Evolutionary conservation across 2,888 invertebrate species (phyloP).

Genomic region (Ichneumoninae sp.): DNA sequence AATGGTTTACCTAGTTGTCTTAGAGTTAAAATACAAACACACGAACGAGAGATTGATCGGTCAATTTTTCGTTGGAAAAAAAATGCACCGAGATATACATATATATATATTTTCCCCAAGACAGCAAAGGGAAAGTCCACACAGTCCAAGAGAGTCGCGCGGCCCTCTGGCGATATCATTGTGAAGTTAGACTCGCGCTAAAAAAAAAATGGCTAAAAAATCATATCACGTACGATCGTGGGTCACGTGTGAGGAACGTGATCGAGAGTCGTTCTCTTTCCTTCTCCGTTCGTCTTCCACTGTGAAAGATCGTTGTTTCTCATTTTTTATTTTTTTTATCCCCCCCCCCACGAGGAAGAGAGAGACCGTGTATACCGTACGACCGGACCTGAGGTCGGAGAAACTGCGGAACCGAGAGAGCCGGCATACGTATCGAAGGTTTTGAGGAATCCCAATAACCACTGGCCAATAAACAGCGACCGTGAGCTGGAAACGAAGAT

Average conservation of each 20-base stretch:
- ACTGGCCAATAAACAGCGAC: conserved; percentile 63
- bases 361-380: conserved; percentile 23
- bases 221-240: conserved; percentile 71
- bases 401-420: conserved; percentile 43
- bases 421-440: conserved; percentile 27
- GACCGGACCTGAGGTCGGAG: conserved; percentile 27
- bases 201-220: conserved; percentile 61
- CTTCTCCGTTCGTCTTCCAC: conserved; percentile 42
- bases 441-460: conserved; percentile 65
- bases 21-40: no score
- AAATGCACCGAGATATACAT: background rate
- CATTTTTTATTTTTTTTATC: background rate
- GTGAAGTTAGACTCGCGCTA: background rate
- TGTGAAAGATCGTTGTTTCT: conserved; percentile 66
- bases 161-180: background rate
- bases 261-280: conserved; percentile 57
- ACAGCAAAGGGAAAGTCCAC: background rate
- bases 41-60: no score
- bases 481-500: conserved; percentile 55
- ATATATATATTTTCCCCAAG: background rate
- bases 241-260: conserved; percentile 74
- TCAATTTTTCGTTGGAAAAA: background rate
- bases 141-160: background rate
- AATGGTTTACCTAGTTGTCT: no score
- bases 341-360: conserved; percentile 28